A percentile compares a stretch with the other conserved stretches of the same genome.
Conservation (phyloP, 2,113 vertebrate species). For the Perca fluviatilis region DNA sequence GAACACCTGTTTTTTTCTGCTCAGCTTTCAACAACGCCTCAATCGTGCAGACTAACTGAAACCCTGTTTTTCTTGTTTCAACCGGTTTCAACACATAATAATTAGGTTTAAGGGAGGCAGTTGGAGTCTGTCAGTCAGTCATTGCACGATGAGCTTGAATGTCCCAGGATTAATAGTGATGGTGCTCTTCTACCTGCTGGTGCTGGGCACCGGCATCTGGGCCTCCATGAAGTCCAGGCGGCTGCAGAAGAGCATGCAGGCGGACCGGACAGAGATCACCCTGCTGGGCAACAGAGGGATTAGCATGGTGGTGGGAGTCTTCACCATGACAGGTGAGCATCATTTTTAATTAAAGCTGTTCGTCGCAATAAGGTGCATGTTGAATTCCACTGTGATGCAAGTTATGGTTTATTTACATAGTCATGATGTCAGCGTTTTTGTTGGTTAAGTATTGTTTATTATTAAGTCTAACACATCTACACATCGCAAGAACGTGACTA, state of each 20-base stretch:
- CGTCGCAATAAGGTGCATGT: too few relatives aligned
- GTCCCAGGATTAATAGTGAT: slow-evolving; percentile 46
- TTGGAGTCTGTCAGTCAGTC: not conserved
- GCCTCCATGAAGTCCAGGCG: slow-evolving; percentile 47
- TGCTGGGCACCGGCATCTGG: slow-evolving; percentile 65
- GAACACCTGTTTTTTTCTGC: too few relatives aligned
- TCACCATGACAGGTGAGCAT: slow-evolving; percentile 62
- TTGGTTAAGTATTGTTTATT: too few relatives aligned
- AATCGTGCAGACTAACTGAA: not conserved
- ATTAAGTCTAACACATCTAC: too few relatives aligned
- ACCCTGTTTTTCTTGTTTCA: not conserved
- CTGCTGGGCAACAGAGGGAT: slow-evolving; percentile 63
- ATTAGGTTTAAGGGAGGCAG: not conserved
- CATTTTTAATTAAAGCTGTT: too few relatives aligned
- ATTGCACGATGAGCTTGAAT: slow-evolving; percentile 47
- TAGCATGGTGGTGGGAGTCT: slow-evolving; percentile 50
- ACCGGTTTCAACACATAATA: accelerated
- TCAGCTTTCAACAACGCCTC: too few relatives aligned
- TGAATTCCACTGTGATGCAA: too few relatives aligned
- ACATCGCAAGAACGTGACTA: too few relatives aligned
- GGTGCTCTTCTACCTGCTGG: slow-evolving; percentile 63
- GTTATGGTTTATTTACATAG: too few relatives aligned
- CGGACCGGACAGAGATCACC: slow-evolving; percentile 14
- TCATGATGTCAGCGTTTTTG: too few relatives aligned
- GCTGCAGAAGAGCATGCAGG: not conserved